phyloP scores from a whole-genome alignment of 1,140 invertebrate genomes.

The Neocloeon triangulifer region DNA sequence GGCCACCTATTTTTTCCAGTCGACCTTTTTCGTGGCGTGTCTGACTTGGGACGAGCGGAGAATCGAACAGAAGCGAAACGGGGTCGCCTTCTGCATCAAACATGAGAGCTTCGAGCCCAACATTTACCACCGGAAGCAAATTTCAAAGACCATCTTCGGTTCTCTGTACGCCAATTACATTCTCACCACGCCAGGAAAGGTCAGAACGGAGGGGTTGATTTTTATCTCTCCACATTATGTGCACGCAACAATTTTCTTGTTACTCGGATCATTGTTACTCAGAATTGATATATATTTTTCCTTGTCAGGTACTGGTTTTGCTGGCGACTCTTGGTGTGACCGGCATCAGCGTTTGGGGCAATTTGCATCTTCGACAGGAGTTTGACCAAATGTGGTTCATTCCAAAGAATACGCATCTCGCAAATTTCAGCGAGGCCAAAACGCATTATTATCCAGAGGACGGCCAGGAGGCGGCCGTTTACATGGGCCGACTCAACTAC shows the following conservation, averaged over 20 bases:
- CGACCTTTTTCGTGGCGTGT: conserved; percentile 56
- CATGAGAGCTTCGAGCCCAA: conserved; percentile 22
- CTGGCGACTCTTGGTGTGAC: conserved; percentile 27
- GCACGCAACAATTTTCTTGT: too few species aligned
- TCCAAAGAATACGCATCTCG: conserved; percentile 41
- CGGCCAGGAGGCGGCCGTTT: conserved; percentile 37
- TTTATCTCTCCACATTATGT: not conserved
- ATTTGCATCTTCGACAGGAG: conserved; percentile 38
- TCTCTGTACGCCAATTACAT: conserved; percentile 31
- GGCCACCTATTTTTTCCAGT: conserved; percentile 46
- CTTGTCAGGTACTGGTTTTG: conserved; percentile 27
- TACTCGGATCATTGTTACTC: too few species aligned
- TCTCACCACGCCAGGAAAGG: conserved; percentile 32
- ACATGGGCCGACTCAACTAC: conserved; percentile 42
- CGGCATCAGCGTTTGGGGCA: conserved; percentile 31
- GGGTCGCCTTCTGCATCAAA: conserved; percentile 37
- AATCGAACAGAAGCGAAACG: conserved; percentile 35
- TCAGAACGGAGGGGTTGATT: conserved; percentile 12
- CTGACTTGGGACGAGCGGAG: conserved; percentile 44
- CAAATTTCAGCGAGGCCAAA: conserved; percentile 27
- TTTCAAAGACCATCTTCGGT: too few species aligned
- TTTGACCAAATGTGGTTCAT: conserved; percentile 62
- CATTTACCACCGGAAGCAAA: conserved; percentile 17
- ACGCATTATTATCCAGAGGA: conserved; percentile 33
- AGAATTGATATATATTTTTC: too few species aligned